Evolutionary conservation across 2,113 vertebrate genomes (phyloP), one percentile per base, ranked within the genome.

Genomic region (Mastomys coucha): DNA sequence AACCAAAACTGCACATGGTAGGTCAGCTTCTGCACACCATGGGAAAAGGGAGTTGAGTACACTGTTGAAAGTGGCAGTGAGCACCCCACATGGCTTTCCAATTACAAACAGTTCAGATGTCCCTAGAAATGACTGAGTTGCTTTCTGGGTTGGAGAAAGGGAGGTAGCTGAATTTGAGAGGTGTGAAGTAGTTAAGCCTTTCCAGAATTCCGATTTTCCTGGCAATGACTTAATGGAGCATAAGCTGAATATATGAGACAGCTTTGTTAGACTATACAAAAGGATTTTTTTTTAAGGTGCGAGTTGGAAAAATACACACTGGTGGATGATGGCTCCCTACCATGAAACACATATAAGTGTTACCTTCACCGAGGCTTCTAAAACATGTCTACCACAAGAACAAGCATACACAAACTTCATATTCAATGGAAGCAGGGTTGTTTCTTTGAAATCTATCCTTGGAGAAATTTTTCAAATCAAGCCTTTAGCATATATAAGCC

Each of bases 151-250:
- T 97, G 53, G 26, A 65, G 69, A 51, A 14, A 89, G 10, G 63
- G 16, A 45, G 24, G 26, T 11, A 78, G 31, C 12, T 78, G 4
- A 17, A 90, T 92, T 19, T 84, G 49, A 82, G 90, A 82, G 58
- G 69, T 90, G 33, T 45, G 72, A 90, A 11, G 39, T 5, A n/a
- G 28, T 17, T 31, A 76, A 24, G 78, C 33, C 81, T 53, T 97
- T 95, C 91, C 96, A 86, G 45, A 95, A 95, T 58, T 73, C 73
- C 90, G 90, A 88, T 16, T 97, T 96, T 97, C 96, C 92, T 93
- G 95, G 96, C 93, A 89, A 78, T 36, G 88, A 91, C 80, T 63
- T 76, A 60, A 60, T 28, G 45, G 49, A 88, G 81, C 94, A 92
- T 11, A 31, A 49, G 81, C 81, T 91, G 56, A 78, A 69, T 56